Evolutionary conservation across 2,113 vertebrate genomes (phyloP).

Genomic region (Microtus ochrogaster): DNA sequence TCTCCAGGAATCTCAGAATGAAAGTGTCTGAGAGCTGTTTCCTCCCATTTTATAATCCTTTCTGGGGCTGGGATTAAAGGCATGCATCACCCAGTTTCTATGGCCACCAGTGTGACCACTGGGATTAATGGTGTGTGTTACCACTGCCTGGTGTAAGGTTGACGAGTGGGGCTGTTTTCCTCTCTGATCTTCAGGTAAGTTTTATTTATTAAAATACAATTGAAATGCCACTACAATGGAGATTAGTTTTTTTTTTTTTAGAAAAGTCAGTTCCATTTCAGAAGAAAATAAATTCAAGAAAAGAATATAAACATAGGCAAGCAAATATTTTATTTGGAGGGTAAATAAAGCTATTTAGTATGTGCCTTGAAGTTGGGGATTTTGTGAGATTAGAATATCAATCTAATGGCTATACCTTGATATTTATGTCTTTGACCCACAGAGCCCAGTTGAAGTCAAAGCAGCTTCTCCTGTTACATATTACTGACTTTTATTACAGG

Average conservation of each 20-base stretch:
- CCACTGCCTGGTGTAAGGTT: too few relatives aligned
- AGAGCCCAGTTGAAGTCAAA: not conserved
- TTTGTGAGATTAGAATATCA: conserved; percentile 38
- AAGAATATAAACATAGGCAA: not conserved
- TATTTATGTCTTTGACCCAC: conserved; percentile 38
- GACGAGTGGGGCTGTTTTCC: too few relatives aligned
- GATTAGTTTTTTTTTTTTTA: too few relatives aligned
- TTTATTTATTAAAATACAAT: too few relatives aligned
- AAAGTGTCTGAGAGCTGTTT: too few relatives aligned
- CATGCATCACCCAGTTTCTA: too few relatives aligned
- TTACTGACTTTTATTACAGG: conserved; percentile 20
- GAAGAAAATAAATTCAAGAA: conserved; percentile 47
- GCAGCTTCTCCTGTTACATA: not conserved
- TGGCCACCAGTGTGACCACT: too few relatives aligned
- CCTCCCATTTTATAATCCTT: too few relatives aligned
- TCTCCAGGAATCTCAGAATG: too few relatives aligned
- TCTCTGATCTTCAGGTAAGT: too few relatives aligned
- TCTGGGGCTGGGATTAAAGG: too few relatives aligned
- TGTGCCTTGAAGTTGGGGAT: not conserved
- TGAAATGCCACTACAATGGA: not conserved
- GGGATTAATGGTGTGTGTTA: too few relatives aligned
- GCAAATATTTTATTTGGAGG: not conserved
- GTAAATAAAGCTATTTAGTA: not conserved
- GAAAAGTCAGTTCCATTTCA: conserved; percentile 18
- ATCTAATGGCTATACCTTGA: not conserved